These are phyloP conservation scores for Podotricha telesiphe DNA, from an alignment of 2,888 invertebrate genomes.

Conservation along the genomic window DNA sequence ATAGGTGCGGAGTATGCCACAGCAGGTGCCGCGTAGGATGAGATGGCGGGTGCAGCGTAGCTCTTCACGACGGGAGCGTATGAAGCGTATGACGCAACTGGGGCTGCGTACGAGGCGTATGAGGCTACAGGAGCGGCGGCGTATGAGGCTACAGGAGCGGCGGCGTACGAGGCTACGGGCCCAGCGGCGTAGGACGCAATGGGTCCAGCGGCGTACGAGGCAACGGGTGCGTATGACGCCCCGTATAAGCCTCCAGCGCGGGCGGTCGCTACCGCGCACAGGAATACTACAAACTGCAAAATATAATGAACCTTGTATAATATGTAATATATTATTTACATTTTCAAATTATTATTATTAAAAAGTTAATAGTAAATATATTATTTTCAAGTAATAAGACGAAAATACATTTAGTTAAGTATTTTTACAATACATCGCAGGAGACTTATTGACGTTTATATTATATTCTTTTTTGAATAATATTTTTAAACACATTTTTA, in stretches of 20 bases:
- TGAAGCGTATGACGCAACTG: slow-evolving; percentile 50
- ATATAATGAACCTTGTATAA: slow-evolving; percentile 32
- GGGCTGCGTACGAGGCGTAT: slow-evolving; percentile 48
- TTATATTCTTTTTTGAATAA: slow-evolving; percentile 2
- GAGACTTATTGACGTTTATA: not conserved
- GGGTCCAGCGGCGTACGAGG: slow-evolving; percentile 36
- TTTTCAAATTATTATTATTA: slow-evolving; percentile 16
- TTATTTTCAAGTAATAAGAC: not conserved
- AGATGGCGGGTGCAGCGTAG: slow-evolving; percentile 51
- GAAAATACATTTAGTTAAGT: not conserved
- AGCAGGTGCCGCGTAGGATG: slow-evolving; percentile 53
- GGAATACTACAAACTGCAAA: slow-evolving; percentile 81
- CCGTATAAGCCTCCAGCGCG: slow-evolving; percentile 82
- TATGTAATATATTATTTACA: slow-evolving; percentile 20
- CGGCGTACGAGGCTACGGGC: slow-evolving; percentile 48
- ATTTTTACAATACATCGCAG: not conserved
- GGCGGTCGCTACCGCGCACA: slow-evolving; percentile 83
- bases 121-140: slow-evolving; percentile 49
- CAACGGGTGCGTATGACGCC: slow-evolving; percentile 55
- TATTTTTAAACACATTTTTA: slow-evolving; percentile 49
- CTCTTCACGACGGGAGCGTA: slow-evolving; percentile 55
- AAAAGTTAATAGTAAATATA: not conserved
- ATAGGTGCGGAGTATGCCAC: slow-evolving; percentile 73
- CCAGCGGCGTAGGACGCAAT: slow-evolving; percentile 55
- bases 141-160: slow-evolving; percentile 50